Evolutionary conservation across 2,113 vertebrate species (phyloP).

Genomic region (Anarrhichthys ocellatus): DNA sequence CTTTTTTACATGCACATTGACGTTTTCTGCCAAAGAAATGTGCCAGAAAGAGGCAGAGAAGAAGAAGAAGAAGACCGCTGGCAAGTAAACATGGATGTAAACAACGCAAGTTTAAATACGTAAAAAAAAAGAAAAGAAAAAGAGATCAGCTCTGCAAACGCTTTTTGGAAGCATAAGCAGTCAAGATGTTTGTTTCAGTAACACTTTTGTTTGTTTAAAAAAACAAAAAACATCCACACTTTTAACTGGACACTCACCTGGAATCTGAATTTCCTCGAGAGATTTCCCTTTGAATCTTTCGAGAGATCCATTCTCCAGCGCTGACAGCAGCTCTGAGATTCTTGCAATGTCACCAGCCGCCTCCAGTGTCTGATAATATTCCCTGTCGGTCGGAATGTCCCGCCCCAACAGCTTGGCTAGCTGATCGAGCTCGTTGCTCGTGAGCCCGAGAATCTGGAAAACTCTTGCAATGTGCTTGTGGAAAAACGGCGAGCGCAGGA

Average conservation of each 20-base stretch:
- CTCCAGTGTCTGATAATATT: conserved; percentile 63
- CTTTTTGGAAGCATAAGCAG: neutral
- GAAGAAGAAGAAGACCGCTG: neutral
- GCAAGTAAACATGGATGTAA: neutral
- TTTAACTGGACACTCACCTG: conserved; percentile 56
- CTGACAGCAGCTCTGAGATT: conserved; percentile 58
- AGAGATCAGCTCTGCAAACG: neutral
- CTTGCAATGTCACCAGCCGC: conserved; percentile 61
- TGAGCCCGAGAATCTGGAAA: conserved; percentile 65
- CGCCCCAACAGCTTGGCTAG: conserved; percentile 57
- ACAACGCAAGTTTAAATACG: neutral
- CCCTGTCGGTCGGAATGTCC: conserved; percentile 44
- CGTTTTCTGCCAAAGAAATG: neutral
- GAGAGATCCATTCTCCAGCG: conserved; percentile 50
- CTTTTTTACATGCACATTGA: neutral
- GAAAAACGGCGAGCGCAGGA: conserved; percentile 38
- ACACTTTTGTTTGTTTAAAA: neutral
- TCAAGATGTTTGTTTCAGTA: neutral
- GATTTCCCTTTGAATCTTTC: conserved; percentile 63
- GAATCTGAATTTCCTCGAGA: conserved; percentile 67
- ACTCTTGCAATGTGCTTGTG: conserved; percentile 43
- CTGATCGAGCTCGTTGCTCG: conserved; percentile 39
- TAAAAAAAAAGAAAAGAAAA: too few species aligned
- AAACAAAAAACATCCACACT: neutral
- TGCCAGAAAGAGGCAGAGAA: neutral